Base-by-base conservation (phyloP, 2,888 invertebrate genomes). In the Cinara cedri region DNA sequence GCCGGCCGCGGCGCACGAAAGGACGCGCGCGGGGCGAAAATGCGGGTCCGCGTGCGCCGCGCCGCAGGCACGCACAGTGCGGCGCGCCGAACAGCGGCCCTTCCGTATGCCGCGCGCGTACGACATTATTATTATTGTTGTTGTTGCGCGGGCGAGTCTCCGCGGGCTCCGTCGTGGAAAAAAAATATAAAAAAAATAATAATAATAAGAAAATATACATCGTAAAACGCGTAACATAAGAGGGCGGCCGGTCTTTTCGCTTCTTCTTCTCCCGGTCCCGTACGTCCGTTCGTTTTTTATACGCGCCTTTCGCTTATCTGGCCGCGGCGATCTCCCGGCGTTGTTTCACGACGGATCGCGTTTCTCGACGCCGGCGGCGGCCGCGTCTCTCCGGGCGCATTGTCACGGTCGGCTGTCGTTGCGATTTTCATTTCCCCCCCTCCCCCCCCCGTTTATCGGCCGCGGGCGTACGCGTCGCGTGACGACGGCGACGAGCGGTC, bases 41-140 rank as follows among this genome's bases (percentile, higher is more conserved):
- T 78, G 76, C 68, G 76, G 76, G 76, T 78, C 68, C 46, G 44
- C 68, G 49, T 16, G 76, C 68, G 68, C 68, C 46, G 44, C 68
- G 49, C 16, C 49, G 49, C 16, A 34, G 34, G n/a, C n/a, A 24
- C 49, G 49, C n/a, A n/a, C n/a, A n/a, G n/a, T n/a, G n/a, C n/a
- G n/a, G n/a, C n/a, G n/a, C n/a, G 51, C 46, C 57, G 19, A 60
- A 72, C 57, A 72, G n/a, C 57, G 60, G 72, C 57, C 72, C 72
- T 26, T 57, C 57, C 57, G n/a, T n/a, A n/a, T n/a, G 34, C 6
- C 46, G 57, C 55, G 57, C 2, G n/a, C 24, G 24, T 60, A 44
- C n/a, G n/a, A n/a, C n/a, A n/a, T n/a, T n/a, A n/a, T n/a, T n/a
- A n/a, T n/a, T n/a, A n/a, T n/a, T n/a, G n/a, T n/a, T n/a, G n/a